A percentile compares a stretch with the other conserved stretches of the same genome.
These are phyloP conservation scores for Saxidomus purpurata DNA, from an alignment of 1,140 invertebrate species.

Conservation along the genomic window DNA sequence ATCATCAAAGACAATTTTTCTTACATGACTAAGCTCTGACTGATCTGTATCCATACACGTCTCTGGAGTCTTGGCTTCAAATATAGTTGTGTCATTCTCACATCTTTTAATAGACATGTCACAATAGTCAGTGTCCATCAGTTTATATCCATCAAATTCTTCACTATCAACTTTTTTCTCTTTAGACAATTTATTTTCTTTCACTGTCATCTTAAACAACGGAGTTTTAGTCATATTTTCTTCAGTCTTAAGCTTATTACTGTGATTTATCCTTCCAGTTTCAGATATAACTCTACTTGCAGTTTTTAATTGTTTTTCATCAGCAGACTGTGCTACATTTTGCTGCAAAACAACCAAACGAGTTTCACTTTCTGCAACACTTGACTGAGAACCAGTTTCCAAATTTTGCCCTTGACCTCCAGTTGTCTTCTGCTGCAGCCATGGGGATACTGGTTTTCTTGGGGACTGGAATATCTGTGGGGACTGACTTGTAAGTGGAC, in stretches of 20 bases:
- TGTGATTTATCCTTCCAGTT: not conserved
- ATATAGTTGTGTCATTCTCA: not conserved
- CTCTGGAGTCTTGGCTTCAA: conserved; percentile 43
- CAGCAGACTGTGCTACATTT: not conserved
- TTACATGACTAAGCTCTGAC: conserved; percentile 37
- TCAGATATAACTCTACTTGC: not conserved
- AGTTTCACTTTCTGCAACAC: not conserved
- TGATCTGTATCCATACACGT: conserved; percentile 39
- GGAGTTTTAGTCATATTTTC: not conserved
- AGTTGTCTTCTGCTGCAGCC: not conserved
- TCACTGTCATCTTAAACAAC: not conserved
- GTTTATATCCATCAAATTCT: not conserved
- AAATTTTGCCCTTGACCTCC: not conserved
- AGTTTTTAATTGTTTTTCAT: not conserved
- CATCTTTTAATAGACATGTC: not conserved
- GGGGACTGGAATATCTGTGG: conserved; percentile 40
- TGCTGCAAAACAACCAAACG: not conserved
- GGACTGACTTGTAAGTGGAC: conserved; percentile 5
- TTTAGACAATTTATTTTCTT: not conserved
- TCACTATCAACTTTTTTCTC: not conserved
- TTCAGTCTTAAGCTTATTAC: not conserved
- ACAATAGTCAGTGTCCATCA: not conserved
- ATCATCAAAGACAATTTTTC: conserved; percentile 56
- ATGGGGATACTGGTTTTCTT: conserved; percentile 35
- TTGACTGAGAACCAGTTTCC: not conserved